Evolutionary conservation across 2,797 vertebrate genomes (phyloP).

Genomic region (Falco cherrug): DNA sequence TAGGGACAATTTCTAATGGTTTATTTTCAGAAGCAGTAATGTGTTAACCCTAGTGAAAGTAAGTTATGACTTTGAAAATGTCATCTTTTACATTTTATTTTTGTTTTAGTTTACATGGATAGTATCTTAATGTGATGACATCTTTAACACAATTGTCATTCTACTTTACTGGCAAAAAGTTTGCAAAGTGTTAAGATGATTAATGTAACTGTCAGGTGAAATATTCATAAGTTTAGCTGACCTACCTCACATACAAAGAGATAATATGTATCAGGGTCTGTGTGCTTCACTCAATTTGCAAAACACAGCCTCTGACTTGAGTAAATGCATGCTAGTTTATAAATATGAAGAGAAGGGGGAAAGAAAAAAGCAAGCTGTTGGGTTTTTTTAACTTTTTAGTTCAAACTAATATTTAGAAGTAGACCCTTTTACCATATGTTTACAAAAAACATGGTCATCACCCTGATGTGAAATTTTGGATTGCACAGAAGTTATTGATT

Average conservation of each 20-base stretch:
- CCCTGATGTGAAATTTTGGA: not conserved
- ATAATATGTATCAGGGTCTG: not conserved
- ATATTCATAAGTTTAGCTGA: not conserved
- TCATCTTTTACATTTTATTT: not conserved
- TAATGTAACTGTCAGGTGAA: not conserved
- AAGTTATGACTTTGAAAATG: not conserved
- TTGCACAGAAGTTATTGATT: not conserved
- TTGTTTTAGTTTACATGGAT: not conserved
- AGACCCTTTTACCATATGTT: not conserved
- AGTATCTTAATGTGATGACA: not conserved
- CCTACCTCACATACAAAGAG: not conserved
- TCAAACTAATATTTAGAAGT: not conserved
- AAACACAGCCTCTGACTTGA: not conserved
- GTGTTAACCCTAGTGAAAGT: not conserved
- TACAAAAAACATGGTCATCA: not conserved
- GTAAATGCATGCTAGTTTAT: not conserved
- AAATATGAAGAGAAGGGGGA: not conserved
- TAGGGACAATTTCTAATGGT: not conserved
- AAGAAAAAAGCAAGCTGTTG: not conserved
- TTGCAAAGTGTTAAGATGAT: not conserved
- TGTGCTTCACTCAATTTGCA: not conserved
- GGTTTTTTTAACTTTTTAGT: not conserved
- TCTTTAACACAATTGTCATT: not conserved
- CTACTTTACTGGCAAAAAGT: not conserved
- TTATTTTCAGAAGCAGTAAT: slow-evolving; percentile 7